A percentile compares a stretch with the other conserved stretches of the same genome.
These are phyloP conservation scores for Gonatopus flavifemur DNA, from an alignment of 1,140 invertebrate species.

Conservation along the genomic window DNA sequence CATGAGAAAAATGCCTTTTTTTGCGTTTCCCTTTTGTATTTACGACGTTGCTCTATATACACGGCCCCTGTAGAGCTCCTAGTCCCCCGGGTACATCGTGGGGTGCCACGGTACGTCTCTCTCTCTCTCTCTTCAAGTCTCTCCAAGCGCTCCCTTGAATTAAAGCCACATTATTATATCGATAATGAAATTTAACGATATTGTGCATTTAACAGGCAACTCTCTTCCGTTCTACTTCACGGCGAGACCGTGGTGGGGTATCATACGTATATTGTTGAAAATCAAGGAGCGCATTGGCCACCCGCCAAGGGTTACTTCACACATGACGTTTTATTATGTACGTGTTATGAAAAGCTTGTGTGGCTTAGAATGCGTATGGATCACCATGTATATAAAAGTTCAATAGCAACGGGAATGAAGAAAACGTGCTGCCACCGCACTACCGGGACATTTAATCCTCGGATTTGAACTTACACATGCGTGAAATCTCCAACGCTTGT, in stretches of 20 bases:
- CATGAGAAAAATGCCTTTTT: no score
- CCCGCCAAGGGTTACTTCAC: conserved; percentile 33
- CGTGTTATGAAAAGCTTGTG: no score
- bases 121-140: no score
- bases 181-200: conserved; percentile 60
- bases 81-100: conserved; percentile 23
- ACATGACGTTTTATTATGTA: conserved; percentile 28
- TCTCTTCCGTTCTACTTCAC: conserved; percentile 6
- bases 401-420: no score
- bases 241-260: not conserved
- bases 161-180: conserved; percentile 54
- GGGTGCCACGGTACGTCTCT: no score
- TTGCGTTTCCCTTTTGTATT: no score
- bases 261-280: conserved; percentile 39
- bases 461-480: conserved; percentile 35
- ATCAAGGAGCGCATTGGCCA: conserved; percentile 41
- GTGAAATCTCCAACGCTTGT: conserved; percentile 42
- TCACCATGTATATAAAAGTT: no score
- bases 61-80: conserved; percentile 13
- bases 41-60: conserved; percentile 8
- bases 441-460: conserved; percentile 40
- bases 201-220: conserved; percentile 53
- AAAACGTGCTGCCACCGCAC: conserved; percentile 15
- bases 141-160: conserved; percentile 33
- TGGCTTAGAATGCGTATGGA: no score